A percentile compares a stretch with the other conserved stretches of the same genome.
These are phyloP conservation scores for Blera fallax DNA, from an alignment of 2,888 invertebrate genomes.

Conservation along the genomic window DNA sequence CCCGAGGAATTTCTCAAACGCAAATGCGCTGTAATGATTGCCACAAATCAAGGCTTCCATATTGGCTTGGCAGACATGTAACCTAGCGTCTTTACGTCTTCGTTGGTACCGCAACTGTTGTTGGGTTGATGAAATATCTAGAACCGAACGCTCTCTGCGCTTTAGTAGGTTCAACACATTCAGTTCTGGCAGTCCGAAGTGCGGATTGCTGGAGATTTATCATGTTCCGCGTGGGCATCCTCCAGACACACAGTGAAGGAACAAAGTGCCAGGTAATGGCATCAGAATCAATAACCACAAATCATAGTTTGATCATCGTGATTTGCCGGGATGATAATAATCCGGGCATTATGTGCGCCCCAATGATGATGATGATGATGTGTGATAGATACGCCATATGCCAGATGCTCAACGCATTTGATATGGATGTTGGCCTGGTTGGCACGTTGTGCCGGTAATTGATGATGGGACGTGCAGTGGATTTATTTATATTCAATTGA, in stretches of 20 bases:
- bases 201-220: conserved; percentile 63
- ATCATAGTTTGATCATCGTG: conserved; percentile 72
- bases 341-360: conserved; percentile 35
- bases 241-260: conserved; percentile 23
- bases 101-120: conserved; percentile 22
- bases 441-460: conserved; percentile 54
- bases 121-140: conserved; percentile 57
- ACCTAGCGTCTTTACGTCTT: conserved; percentile 3
- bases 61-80: conserved; percentile 21
- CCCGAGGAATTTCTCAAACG: conserved; percentile 65
- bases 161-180: not conserved
- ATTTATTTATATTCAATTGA: conserved; percentile 67
- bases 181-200: conserved; percentile 35
- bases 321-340: conserved; percentile 60
- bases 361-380: conserved; percentile 58
- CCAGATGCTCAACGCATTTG: conserved; percentile 24
- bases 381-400: conserved; percentile 62
- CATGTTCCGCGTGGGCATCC: conserved; percentile 60
- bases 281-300: conserved; percentile 73
- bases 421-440: not conserved
- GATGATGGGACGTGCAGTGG: conserved; percentile 50
- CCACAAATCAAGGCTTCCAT: conserved; percentile 70
- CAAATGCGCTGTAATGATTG: conserved; percentile 68
- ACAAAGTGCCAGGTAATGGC: conserved; percentile 72
- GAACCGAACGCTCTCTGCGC: conserved; percentile 18